Evolutionary conservation across 2,113 vertebrate species (phyloP), one percentile per base, ranked within the genome.

Genomic region (Melierax canorus): DNA sequence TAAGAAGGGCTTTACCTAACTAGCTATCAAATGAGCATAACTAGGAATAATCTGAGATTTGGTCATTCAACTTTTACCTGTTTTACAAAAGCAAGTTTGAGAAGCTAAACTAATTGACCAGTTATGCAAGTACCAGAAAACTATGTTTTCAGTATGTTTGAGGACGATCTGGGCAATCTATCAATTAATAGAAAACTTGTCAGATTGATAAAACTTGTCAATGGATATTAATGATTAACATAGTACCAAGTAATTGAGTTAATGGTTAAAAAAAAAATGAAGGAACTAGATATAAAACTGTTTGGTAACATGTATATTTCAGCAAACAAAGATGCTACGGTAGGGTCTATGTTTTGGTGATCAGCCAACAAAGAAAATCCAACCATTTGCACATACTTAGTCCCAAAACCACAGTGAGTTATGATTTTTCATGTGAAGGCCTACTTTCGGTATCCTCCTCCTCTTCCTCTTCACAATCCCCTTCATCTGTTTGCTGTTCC

Each of bases 401-500:
- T 99, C 98, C 98, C 93, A 39, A 92, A 92, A 83, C 91, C 90
- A 93, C 67, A 95, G 93, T 91, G 91, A 97, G 97, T 99, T 99
- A 99, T 97, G 98, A 99, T 97, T 99, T 98, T 95, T 98, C 98
- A 92, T 98, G 98, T 95, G 98, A 98, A 97, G 98, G 96, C 97
- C 98, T 98, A 86, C 97, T 97, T 87, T 98, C 97, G 24, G 97
- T 95, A 3, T 98, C 98, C 16, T 98, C 97, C 32, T 98, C 98
- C n/a, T 98, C 98, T 16, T 98, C 97, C 24, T 98, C 98, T 50
- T 99, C 99, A n/a, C 99, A 99, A 88, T 99, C 99, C 14, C 98
- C 99, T 58, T 98, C 99, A 68, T 99, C 99, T 23, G 99, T 99
- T 95, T 99, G 99, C 98, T 99, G 99, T 96, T 99, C 99, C 96